Base-by-base conservation (phyloP, 2,888 invertebrate genomes). In the Muscina levida region DNA sequence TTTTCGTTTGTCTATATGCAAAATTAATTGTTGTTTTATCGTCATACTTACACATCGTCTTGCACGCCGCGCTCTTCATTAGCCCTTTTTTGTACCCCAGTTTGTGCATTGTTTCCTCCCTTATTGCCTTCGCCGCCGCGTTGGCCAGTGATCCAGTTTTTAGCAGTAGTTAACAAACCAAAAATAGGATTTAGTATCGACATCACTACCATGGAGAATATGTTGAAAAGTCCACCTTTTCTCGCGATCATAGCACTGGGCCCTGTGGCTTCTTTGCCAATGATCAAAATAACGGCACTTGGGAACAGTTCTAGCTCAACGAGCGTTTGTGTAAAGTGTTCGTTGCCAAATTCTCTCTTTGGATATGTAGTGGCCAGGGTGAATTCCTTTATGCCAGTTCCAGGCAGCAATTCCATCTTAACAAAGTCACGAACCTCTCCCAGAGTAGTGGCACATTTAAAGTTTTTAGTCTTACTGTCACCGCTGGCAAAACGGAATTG, bases 401-500 rank as follows among this genome's bases (percentile, higher is more conserved):
- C 85, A 70, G 87, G 74, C 79, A 90, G 57, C 72, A 90, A 62
- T 74, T 86, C 86, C 1, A 37, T 73, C 46, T 85, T 87, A 1
- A 92, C 90, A 84, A 90, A 91, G 19, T 85, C 85, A 3, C 91
- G 90, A 48, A 92, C 91, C n/a, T 92, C 92, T 0, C 91, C 91
- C 2, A 98, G 90, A 0, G 94, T 93, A 22, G 93, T 93, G 51
- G 92, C 91, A 0, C 94, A 93, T 37, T 93, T 92, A 88, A 98
- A 97, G 83, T 93, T 93, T 39, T 95, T 94, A 2, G 94, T 94
- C 82, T 94, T 93, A 0, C 94, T 93, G 0, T 93, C 92, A 0
- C 97, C 97, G 89, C 96, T 95, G 0, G 97, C 96, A 83, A 97
- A 88, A 85, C 96, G 94, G 88, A 98, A 97, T 91, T 97, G 97